Conservation (phyloP, 2,113 vertebrate genomes). For the Atherinomorus stipes region DNA sequence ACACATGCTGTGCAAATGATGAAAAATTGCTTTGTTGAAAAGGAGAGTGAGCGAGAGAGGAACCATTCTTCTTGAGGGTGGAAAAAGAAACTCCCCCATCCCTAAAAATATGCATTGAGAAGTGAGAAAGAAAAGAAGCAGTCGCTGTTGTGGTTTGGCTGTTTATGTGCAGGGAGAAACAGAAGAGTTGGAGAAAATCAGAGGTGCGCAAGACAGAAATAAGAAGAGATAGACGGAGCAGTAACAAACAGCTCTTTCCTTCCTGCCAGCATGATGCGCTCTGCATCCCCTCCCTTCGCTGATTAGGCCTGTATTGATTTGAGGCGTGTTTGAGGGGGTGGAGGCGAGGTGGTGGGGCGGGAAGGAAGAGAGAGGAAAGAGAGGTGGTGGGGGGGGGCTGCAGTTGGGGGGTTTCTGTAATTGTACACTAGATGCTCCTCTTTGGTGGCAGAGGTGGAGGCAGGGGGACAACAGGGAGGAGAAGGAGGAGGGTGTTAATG, state of each 20-base stretch:
- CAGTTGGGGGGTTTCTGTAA: constrained; percentile 82
- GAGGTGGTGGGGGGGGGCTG: constrained; percentile 57
- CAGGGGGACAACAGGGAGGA: constrained; percentile 36
- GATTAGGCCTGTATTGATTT: constrained; percentile 94
- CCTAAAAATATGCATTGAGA: constrained; percentile 67
- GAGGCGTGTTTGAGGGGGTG: constrained; percentile 81
- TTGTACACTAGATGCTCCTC: constrained; percentile 86
- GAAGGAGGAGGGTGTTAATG: constrained; percentile 13
- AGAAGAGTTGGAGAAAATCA: constrained; percentile 53
- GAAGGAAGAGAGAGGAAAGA: constrained; percentile 55
- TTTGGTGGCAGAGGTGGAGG: constrained; percentile 68
- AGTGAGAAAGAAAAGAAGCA: constrained; percentile 52
- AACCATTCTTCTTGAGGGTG: constrained; percentile 35
- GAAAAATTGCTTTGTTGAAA: constrained; percentile 61
- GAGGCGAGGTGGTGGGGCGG: constrained; percentile 40
- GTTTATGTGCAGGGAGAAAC: constrained; percentile 48
- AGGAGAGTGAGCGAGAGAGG: constrained; percentile 15
- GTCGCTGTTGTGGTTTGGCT: constrained; percentile 52
- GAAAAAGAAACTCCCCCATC: neutral
- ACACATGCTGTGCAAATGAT: constrained; percentile 64
- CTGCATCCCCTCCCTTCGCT: constrained; percentile 84
- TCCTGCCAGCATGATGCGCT: constrained; percentile 86
- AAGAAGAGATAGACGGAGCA: constrained; percentile 77
- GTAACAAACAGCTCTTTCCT: constrained; percentile 90
- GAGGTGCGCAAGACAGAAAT: constrained; percentile 53